Conservation (phyloP, 1,140 invertebrate genomes). For the Diorhabda sublineata region DNA sequence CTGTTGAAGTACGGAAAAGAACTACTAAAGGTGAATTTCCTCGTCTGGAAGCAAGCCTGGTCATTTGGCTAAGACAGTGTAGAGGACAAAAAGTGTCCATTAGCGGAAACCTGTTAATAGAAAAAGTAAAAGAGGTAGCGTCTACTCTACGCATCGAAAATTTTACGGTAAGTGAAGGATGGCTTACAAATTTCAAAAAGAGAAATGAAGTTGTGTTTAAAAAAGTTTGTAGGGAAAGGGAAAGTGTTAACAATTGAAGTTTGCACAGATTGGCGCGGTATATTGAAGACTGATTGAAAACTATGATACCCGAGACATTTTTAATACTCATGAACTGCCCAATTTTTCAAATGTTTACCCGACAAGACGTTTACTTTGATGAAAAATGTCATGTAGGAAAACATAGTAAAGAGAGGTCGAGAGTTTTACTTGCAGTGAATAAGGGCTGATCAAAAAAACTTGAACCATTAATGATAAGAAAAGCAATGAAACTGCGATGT, state of each 20-base stretch:
- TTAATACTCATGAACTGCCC: constrained; percentile 12
- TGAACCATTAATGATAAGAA: too few relatives aligned
- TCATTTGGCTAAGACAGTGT: too few relatives aligned
- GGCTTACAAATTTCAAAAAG: too few relatives aligned
- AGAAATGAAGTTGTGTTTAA: not conserved
- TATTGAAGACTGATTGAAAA: not conserved
- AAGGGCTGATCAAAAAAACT: too few relatives aligned
- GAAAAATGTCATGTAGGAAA: too few relatives aligned
- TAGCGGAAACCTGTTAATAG: not conserved
- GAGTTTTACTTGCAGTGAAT: too few relatives aligned
- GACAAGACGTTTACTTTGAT: not conserved
- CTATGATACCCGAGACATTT: constrained; percentile 9
- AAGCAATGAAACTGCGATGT: too few relatives aligned
- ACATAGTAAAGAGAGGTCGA: too few relatives aligned
- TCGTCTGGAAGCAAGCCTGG: too few relatives aligned
- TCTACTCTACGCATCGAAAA: not conserved
- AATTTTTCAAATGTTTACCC: constrained; percentile 12
- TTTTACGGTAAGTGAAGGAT: too few relatives aligned
- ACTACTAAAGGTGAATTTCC: too few relatives aligned
- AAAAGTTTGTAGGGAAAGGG: not conserved
- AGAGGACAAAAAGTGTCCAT: not conserved
- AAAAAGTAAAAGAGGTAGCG: not conserved
- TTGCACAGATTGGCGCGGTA: not conserved
- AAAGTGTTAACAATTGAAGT: not conserved
- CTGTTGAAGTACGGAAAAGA: too few relatives aligned